These are phyloP conservation scores for Philhelius pedissequus DNA, from an alignment of 2,888 invertebrate genomes.

Conservation along the genomic window DNA sequence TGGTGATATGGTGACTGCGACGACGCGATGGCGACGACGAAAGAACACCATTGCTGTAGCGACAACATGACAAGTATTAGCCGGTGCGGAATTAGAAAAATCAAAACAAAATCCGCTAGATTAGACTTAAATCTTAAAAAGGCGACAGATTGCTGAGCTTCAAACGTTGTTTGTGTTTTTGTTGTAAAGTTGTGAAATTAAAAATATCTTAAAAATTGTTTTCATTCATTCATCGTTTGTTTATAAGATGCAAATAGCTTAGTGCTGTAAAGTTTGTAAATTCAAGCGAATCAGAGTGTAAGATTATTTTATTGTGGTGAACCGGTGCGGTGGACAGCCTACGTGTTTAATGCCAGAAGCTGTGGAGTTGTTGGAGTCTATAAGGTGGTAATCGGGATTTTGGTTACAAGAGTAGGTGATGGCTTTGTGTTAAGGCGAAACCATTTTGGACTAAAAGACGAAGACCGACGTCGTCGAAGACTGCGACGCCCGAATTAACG, in stretches of 20 bases:
- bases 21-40: neutral
- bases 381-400: neutral
- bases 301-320: neutral
- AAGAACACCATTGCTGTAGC: neutral
- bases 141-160: constrained; percentile 21
- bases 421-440: constrained; percentile 8
- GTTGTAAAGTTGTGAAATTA: constrained; percentile 11
- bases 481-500: constrained; percentile 1
- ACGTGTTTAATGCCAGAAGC: constrained; percentile 29
- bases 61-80: constrained; percentile 1
- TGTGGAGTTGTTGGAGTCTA: neutral
- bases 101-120: constrained; percentile 23
- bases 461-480: neutral
- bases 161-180: neutral
- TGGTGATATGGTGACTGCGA: too few species aligned
- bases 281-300: constrained; percentile 2
- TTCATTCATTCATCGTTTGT: constrained; percentile 7
- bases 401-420: neutral
- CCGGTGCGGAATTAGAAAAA: neutral
- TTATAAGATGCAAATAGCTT: neutral
- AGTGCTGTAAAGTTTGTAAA: neutral
- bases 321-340: neutral
- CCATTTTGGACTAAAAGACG: neutral
- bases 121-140: constrained; percentile 18
- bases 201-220: neutral